These are phyloP conservation scores for Pteruthius melanotis DNA, from an alignment of 2,113 vertebrate species.

Conservation along the genomic window DNA sequence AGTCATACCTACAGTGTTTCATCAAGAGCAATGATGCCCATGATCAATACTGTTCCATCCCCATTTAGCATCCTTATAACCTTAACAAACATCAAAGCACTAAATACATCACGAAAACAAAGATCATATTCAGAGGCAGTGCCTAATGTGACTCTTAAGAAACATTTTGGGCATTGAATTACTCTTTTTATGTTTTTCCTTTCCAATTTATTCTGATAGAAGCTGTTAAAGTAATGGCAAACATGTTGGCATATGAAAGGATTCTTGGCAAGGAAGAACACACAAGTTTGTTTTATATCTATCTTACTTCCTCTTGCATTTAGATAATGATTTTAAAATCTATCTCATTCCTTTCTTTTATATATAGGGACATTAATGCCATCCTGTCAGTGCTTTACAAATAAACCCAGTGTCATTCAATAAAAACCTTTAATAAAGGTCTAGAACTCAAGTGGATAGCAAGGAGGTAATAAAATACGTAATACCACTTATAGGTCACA, in stretches of 20 bases:
- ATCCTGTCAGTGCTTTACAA: constrained; percentile 32
- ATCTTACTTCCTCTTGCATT: constrained; percentile 5
- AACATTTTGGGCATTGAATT: neutral
- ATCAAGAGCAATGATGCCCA: neutral
- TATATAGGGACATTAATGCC: neutral
- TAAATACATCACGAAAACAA: neutral
- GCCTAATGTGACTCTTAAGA: constrained; percentile 11
- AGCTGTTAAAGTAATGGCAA: constrained; percentile 41
- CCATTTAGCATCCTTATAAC: neutral
- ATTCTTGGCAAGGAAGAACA: constrained; percentile 13
- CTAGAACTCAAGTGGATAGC: constrained; percentile 30
- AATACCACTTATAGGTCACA: constrained; percentile 54
- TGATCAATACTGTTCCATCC: neutral
- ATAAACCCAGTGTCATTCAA: constrained; percentile 31
- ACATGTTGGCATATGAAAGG: constrained; percentile 4
- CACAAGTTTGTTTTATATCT: neutral
- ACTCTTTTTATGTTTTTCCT: constrained; percentile 24
- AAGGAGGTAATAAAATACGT: constrained; percentile 62
- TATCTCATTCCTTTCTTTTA: constrained; percentile 37
- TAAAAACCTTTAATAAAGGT: constrained; percentile 61
- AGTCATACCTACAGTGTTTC: neutral
- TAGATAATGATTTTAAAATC: constrained; percentile 13
- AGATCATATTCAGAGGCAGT: neutral
- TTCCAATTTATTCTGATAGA: constrained; percentile 44
- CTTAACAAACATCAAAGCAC: neutral